Conservation (phyloP, 2,888 invertebrate genomes). For the Cheilosia urbana region DNA sequence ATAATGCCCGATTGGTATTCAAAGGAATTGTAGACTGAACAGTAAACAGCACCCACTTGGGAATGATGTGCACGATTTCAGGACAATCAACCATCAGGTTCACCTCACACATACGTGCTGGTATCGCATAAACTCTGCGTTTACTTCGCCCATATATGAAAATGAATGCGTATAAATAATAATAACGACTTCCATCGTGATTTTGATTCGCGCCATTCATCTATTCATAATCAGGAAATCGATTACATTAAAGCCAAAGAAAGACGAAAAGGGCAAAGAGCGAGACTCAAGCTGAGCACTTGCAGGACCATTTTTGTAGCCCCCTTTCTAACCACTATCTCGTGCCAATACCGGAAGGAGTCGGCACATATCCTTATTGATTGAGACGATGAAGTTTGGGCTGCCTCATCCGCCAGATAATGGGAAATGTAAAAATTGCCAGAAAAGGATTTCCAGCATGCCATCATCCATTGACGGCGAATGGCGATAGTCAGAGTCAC, state of each 20-base stretch:
- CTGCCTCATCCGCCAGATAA: conserved; percentile 36
- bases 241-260: conserved; percentile 22
- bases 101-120: background rate
- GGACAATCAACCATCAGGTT: background rate
- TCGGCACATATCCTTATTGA: conserved; percentile 54
- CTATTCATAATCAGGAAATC: conserved; percentile 39
- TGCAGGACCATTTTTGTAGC: background rate
- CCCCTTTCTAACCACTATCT: conserved; percentile 25
- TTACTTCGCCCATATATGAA: background rate
- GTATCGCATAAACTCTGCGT: background rate
- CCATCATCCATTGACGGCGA: conserved; percentile 10
- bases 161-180: conserved; percentile 4
- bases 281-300: background rate
- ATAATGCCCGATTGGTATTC: too few species aligned
- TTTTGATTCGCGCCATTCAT: conserved; percentile 10
- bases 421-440: conserved; percentile 51
- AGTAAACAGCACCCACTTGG: too few species aligned
- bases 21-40: too few species aligned
- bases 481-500: conserved; percentile 42
- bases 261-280: conserved; percentile 8
- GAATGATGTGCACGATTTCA: too few species aligned
- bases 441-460: conserved; percentile 43
- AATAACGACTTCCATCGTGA: conserved; percentile 17
- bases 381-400: conserved; percentile 43
- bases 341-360: conserved; percentile 28